Evolutionary conservation across 1,140 invertebrate genomes (phyloP).

Genomic region (Neodiprion virginianus): DNA sequence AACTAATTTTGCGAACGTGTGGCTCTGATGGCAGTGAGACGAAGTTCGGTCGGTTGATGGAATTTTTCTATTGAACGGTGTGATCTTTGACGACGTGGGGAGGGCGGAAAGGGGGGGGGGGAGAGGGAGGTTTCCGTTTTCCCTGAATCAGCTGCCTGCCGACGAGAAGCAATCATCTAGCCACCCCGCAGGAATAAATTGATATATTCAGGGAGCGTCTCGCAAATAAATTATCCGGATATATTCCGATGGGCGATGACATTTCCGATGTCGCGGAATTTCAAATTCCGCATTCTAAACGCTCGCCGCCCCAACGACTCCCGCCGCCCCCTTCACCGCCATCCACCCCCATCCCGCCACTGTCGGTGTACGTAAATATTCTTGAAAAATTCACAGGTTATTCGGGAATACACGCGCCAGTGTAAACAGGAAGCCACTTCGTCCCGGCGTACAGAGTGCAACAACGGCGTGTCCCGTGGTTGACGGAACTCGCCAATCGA

Average conservation of each 20-base stretch:
- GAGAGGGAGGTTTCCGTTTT: too few relatives aligned
- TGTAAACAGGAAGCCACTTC: conserved; percentile 1
- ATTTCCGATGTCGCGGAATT: conserved; percentile 1
- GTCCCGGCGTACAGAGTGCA: not conserved
- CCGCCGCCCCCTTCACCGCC: not conserved
- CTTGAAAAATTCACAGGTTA: conserved; percentile 5
- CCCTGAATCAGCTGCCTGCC: too few relatives aligned
- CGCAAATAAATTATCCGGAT: not conserved
- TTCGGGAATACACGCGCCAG: not conserved
- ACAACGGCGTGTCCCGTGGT: not conserved
- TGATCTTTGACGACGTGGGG: too few relatives aligned
- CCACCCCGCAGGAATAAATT: not conserved
- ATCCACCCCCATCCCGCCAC: not conserved
- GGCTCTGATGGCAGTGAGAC: too few relatives aligned
- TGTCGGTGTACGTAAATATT: not conserved
- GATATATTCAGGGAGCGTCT: conserved; percentile 1
- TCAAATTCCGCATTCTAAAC: conserved; percentile 5
- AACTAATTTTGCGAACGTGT: too few relatives aligned
- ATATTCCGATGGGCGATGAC: not conserved
- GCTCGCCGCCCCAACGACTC: not conserved
- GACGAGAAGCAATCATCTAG: too few relatives aligned
- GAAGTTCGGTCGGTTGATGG: too few relatives aligned
- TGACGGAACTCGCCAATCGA: conserved; percentile 1
- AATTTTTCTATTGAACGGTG: too few relatives aligned
- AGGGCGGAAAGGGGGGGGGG: too few relatives aligned